Conservation (phyloP, 1,140 invertebrate genomes). For the Brachionus koreanus region DNA sequence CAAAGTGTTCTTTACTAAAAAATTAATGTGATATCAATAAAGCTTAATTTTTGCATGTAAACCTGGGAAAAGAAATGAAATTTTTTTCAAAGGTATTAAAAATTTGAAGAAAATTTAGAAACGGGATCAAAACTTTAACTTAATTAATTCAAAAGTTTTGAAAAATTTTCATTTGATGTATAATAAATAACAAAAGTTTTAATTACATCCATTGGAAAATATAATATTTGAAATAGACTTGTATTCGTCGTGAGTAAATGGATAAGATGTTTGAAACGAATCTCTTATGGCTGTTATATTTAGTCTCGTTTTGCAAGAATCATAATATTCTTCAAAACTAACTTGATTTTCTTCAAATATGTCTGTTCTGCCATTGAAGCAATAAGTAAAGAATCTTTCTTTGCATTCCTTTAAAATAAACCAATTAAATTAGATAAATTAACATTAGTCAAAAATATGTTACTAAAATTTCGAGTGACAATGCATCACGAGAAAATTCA, state of each 20-base stretch:
- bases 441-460: not conserved
- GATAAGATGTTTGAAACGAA: not conserved
- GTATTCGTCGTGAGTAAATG: conserved; percentile 6
- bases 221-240: conserved; percentile 14
- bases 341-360: not conserved
- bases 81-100: no score
- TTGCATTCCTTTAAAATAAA: not conserved
- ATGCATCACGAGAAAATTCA: conserved; percentile 62
- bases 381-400: conserved; percentile 3
- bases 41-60: no score
- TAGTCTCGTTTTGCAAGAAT: not conserved
- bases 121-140: no score
- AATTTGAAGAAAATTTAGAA: no score
- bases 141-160: no score
- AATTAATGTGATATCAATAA: no score
- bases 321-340: conserved; percentile 11
- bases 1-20: no score
- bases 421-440: not conserved
- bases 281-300: not conserved
- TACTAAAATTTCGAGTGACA: conserved; percentile 64
- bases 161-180: not conserved
- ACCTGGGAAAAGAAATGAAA: no score
- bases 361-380: not conserved
- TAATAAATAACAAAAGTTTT: not conserved
- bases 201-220: conserved; percentile 19